Conservation (phyloP, 53 echinoderm and acorn worm genomes). For the Apostichopus leukothele region DNA sequence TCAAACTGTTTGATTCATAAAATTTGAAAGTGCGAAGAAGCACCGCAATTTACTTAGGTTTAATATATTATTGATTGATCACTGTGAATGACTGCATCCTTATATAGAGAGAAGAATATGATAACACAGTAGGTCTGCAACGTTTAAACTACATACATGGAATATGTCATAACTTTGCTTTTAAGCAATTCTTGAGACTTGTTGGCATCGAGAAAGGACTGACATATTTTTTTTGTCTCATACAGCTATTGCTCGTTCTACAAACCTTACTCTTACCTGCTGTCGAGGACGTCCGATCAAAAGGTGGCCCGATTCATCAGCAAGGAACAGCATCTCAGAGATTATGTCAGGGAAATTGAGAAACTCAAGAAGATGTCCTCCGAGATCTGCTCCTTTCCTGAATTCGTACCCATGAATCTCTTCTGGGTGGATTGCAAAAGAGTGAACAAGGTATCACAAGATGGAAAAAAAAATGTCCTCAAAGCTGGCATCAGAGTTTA, state of each 20-base stretch:
- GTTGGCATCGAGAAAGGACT: not conserved
- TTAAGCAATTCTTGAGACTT: not conserved
- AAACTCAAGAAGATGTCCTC: slow-evolving; percentile 87
- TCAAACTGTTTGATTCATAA: no score
- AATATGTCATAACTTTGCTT: no score
- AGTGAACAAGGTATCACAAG: slow-evolving; percentile 76
- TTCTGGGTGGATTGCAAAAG: slow-evolving; percentile 81
- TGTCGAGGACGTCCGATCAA: slow-evolving; percentile 67
- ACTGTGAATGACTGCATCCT: no score
- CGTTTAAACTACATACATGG: no score
- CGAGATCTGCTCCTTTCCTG: slow-evolving; percentile 78
- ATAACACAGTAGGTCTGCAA: no score
- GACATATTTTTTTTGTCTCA: not conserved
- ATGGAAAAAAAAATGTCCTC: no score
- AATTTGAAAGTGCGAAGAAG: no score
- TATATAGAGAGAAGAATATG: no score
- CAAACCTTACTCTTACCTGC: slow-evolving; percentile 81
- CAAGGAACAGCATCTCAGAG: slow-evolving; percentile 88
- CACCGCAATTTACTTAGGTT: no score
- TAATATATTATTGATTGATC: no score
- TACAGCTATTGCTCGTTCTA: slow-evolving; percentile 83
- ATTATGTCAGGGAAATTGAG: slow-evolving; percentile 96
- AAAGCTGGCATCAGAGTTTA: no score
- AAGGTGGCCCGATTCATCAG: slow-evolving; percentile 83
- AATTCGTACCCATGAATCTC: slow-evolving; percentile 94